These are phyloP conservation scores for Amphipoea lucens DNA, from an alignment of 2,888 invertebrate genomes.

Conservation along the genomic window DNA sequence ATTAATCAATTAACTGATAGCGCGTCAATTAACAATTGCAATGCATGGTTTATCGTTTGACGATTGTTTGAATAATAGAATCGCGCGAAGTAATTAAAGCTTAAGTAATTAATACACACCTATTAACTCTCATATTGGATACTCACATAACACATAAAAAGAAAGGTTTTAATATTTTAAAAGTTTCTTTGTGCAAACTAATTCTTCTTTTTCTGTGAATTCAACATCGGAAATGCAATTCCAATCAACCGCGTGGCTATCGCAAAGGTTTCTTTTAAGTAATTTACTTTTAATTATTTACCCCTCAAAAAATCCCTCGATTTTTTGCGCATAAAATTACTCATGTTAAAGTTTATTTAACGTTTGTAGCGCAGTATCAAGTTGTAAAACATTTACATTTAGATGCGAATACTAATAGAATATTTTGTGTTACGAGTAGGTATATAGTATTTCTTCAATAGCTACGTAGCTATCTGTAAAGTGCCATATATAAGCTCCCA, in stretches of 20 bases:
- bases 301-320: neutral
- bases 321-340: neutral
- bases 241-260: constrained; percentile 17
- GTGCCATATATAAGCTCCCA: constrained; percentile 49
- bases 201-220: constrained; percentile 1
- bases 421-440: constrained; percentile 15
- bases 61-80: constrained; percentile 34
- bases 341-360: constrained; percentile 19
- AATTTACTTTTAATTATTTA: constrained; percentile 26
- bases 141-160: neutral
- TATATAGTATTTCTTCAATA: constrained; percentile 12
- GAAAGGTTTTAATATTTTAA: neutral
- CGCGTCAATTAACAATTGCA: constrained; percentile 32
- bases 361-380: neutral
- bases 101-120: neutral
- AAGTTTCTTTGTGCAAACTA: neutral
- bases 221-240: constrained; percentile 22
- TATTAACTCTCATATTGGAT: neutral
- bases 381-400: constrained; percentile 31
- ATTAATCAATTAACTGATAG: constrained; percentile 50
- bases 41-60: constrained; percentile 37
- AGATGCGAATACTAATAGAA: constrained; percentile 14
- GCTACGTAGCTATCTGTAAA: constrained; percentile 40
- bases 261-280: neutral
- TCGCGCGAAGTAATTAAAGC: neutral